Base-by-base conservation (phyloP, 2,797 vertebrate species). In the Apogon talboti region DNA sequence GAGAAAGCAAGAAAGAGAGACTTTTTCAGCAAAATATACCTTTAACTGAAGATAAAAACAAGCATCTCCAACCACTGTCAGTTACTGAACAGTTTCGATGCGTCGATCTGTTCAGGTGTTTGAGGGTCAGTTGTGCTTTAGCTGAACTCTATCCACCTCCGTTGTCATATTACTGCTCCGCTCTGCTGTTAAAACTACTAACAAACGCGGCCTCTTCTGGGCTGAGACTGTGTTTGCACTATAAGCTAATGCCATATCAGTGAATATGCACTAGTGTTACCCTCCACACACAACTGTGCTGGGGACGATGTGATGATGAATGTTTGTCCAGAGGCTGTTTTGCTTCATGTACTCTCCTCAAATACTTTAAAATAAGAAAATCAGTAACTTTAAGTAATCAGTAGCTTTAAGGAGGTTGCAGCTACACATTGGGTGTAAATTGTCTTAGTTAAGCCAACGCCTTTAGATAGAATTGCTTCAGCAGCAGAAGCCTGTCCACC, bases 251-350 rank as follows among this genome's bases (percentile, higher is more conserved):
- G 49, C 53, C 44, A 63, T 68, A 56, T 79, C 18, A 63, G 65
- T 73, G 63, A 79, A 76, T 75, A 76, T 77, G 81, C 72, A 80
- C 59, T 81, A 76, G 75, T 78, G 58, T 66, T 76, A 19, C n/a
- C 60, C 50, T 73, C 65, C 71, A 45, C 61, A 50, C 30, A 43
- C 38, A 71, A 16, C 60, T 66, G 35, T 63, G 64, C 54, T 73
- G 48, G 14, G 2, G 15, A 71, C 28, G 51, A 11, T 63, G 56
- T 56, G 0, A 55, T 12, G 33, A 58, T 56, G 71, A 74, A 9
- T 64, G 61, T 62, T 33, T 35, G 15, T 68, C 57, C 40, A 60
- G 15, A 56, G 61, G 52, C 57, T 73, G 47, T 78, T 78, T 50
- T 66, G 56, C 48, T 71, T 86, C 57, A 50, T 74, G 40, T 53